Base-by-base conservation (phyloP, 2,797 vertebrate genomes). In the Distichodus sexfasciatus region DNA sequence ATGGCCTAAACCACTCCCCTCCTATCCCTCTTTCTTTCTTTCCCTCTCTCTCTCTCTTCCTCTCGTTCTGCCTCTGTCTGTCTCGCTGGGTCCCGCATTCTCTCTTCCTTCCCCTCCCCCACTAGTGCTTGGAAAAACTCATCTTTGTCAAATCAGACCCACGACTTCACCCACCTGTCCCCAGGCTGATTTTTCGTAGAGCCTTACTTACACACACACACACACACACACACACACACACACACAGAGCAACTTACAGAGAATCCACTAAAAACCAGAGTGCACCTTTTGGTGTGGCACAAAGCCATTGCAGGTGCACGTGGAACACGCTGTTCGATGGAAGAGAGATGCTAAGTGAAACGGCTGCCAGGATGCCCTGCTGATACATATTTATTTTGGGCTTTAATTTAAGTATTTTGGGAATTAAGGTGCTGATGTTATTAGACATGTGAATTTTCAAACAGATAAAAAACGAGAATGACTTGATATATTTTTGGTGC, bases 1-100 rank as follows among this genome's bases (percentile, higher is more conserved):
- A 81, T 82, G 79, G 64, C 67, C 70, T 59, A 83, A 79, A 75
- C 82, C 74, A 66, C 74, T 24, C 79, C 77, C 73, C 83, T 75
- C 71, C 74, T 59, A 50, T 43, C 44, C n/a, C 55, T 26, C 44
- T 33, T 11, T 28, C 31, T 48, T 47, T 65, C 33, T 36, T 19
- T 24, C 21, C 8, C 47, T 36, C n/a, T 38, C 29, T 46, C 28
- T 17, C 40, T 47, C 7, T 47, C 43, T 33, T 7, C 58, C 58
- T 43, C 54, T 61, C 29, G 29, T 28, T n/a, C 47, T 36, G 9
- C 26, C 29, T 46, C 28, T 17, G 23, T 47, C 7, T 47, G 28
- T 33, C 12, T 63, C 58, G 33, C 54, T 61, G 28, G 29, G 26
- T 59, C 59, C 36, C 44, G 19, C 72, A 71, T 58, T 71, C 44